Percentiles rank a stretch among this genome's conserved stretches.
These are phyloP conservation scores for Dorcus parallelipipedus DNA, from an alignment of 2,888 invertebrate genomes.

Conservation along the genomic window DNA sequence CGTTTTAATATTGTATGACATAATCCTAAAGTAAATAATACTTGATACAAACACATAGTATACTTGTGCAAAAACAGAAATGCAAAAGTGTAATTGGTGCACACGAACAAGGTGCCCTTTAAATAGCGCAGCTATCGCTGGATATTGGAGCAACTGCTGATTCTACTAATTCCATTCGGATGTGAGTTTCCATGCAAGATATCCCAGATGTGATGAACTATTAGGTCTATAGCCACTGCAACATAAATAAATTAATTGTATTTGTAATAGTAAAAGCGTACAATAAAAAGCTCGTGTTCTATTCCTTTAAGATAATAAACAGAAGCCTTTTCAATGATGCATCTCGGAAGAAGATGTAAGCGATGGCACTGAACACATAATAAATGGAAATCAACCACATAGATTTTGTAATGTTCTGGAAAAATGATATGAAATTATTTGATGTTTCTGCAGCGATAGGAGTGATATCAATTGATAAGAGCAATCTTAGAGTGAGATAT, in stretches of 20 bases:
- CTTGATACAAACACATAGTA: constrained; percentile 2
- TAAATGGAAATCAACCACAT: too few species aligned
- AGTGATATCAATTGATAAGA: too few species aligned
- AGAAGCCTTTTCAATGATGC: too few species aligned
- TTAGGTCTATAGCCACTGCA: constrained; percentile 99
- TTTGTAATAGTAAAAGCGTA: constrained; percentile 7
- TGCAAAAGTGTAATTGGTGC: not conserved
- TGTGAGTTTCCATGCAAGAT: constrained; percentile 65
- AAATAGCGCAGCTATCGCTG: constrained; percentile 7
- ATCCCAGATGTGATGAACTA: constrained; percentile 99
- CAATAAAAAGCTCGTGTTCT: too few species aligned
- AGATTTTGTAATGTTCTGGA: too few species aligned
- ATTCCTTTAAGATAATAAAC: too few species aligned
- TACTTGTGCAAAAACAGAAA: constrained; percentile 3
- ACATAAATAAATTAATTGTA: constrained; percentile 54
- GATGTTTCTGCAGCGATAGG: too few species aligned
- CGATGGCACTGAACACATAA: too few species aligned
- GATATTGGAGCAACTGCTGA: constrained; percentile 16
- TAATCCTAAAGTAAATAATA: not conserved
- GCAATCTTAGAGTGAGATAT: too few species aligned
- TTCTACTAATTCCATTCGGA: constrained; percentile 41
- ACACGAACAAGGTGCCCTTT: not conserved
- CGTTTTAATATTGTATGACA: not conserved
- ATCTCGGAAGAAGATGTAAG: too few species aligned
- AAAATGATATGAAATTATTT: too few species aligned